A percentile compares a stretch with the other conserved stretches of the same genome.
These are phyloP conservation scores for Ecdyonurus torrentis DNA, from an alignment of 2,888 invertebrate genomes.

Conservation along the genomic window DNA sequence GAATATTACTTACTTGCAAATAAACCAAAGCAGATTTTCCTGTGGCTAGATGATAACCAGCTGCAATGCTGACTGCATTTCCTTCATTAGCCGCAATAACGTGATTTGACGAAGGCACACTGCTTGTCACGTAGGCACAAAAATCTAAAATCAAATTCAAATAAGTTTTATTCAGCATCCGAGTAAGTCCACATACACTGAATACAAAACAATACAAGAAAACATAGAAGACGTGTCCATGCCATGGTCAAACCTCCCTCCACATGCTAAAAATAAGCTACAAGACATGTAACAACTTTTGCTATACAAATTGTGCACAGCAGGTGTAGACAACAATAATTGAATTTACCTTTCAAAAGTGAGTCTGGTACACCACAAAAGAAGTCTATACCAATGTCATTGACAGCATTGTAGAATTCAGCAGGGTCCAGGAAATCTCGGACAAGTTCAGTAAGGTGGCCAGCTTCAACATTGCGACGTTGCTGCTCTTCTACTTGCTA, in stretches of 20 bases:
- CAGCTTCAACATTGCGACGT: conserved; percentile 22
- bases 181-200: too few relatives aligned
- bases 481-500: conserved; percentile 21
- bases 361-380: conserved; percentile 30
- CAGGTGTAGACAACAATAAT: neutral
- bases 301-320: too few relatives aligned
- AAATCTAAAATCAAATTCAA: conserved; percentile 22
- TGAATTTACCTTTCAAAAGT: conserved; percentile 25
- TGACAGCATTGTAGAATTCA: conserved; percentile 24
- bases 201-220: too few relatives aligned
- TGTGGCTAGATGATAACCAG: conserved; percentile 28
- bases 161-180: too few relatives aligned
- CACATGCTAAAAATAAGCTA: too few relatives aligned
- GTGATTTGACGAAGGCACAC: conserved; percentile 22
- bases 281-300: too few relatives aligned
- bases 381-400: conserved; percentile 24
- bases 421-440: conserved; percentile 26
- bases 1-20: conserved; percentile 15
- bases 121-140: conserved; percentile 26
- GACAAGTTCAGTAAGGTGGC: conserved; percentile 25
- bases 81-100: conserved; percentile 29
- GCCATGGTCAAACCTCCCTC: too few relatives aligned
- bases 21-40: conserved; percentile 26
- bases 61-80: conserved; percentile 25
- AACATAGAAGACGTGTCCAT: too few relatives aligned